Evolutionary conservation across 2,797 vertebrate genomes (phyloP).

Genomic region (Myotis daubentonii): DNA sequence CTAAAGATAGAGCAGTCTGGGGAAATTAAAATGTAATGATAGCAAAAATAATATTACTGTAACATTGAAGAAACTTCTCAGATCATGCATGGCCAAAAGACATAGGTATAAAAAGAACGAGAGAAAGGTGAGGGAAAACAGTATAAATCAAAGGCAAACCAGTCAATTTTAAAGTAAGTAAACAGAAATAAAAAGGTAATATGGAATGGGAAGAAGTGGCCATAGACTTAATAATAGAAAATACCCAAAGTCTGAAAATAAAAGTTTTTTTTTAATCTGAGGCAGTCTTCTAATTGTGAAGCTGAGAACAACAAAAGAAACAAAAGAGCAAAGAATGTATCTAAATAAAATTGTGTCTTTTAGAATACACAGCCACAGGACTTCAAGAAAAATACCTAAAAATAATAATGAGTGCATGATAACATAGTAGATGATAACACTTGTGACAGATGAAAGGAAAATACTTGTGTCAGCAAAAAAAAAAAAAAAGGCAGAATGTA

Average conservation of each 20-base stretch:
- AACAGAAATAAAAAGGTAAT: not conserved
- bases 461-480: not conserved
- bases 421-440: not conserved
- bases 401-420: not conserved
- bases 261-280: not conserved
- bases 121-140: not conserved
- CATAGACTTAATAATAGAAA: not conserved
- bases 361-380: not conserved
- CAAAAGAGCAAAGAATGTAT: not conserved
- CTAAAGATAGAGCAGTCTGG: not conserved
- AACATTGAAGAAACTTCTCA: not conserved
- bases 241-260: not conserved
- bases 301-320: not conserved
- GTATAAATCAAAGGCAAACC: not conserved
- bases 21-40: not conserved
- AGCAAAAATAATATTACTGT: not conserved
- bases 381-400: not conserved
- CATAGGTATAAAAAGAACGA: not conserved
- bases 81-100: not conserved
- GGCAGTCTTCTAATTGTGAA: not conserved
- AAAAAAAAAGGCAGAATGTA: not conserved
- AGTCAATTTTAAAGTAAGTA: not conserved
- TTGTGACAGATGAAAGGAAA: not conserved
- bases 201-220: not conserved
- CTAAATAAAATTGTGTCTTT: not conserved